Evolutionary conservation across 2,113 vertebrate genomes (phyloP), one percentile per base, ranked within the genome.

Genomic region (Dolichallabes microphthalmus): DNA sequence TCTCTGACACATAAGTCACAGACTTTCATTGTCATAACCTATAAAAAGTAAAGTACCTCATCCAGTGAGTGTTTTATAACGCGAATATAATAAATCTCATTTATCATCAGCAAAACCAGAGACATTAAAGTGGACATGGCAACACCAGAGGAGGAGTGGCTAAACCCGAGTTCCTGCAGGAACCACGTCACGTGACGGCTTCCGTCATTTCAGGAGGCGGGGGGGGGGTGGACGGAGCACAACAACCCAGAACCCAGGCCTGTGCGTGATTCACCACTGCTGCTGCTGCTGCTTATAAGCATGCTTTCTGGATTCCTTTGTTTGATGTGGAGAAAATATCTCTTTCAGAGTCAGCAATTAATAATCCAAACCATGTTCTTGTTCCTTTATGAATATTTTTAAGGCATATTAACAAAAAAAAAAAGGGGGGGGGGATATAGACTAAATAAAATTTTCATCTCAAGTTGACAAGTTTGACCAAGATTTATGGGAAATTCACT

Each of bases 101-200:
- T 53, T 7, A 58, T 58, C 69, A 73, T 35, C 50, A 45, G 35
- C 30, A 35, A 19, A 30, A 32, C 4, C 17, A 35, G 71, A 17
- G 8, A 15, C 1, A 30, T 7, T 30, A 55, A 1, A 3, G 17
- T 22, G 76, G 76, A 78, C 10, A 2, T 78, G 76, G 76, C 76
- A 78, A 78, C 76, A 78, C 30, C 27, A 11, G 19, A 78, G 81
- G 19, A 78, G 81, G n/a, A 68, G 63, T 66, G 81, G 27, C 27
- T 69, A 53, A 68, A 60, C 55, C 76, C 85, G 63, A 86, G 88
- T 91, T 91, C 91, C 90, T 91, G 89, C 86, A 86, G 85, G 85
- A 87, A 87, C 85, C 64, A 50, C 80, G 77, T 30, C 89, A 92
- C 89, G 93, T 92, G 88, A 91, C 82, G 10, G 35, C 0, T 1